Conservation (phyloP, 2,888 invertebrate genomes). For the Chromoteleia sp. region DNA sequence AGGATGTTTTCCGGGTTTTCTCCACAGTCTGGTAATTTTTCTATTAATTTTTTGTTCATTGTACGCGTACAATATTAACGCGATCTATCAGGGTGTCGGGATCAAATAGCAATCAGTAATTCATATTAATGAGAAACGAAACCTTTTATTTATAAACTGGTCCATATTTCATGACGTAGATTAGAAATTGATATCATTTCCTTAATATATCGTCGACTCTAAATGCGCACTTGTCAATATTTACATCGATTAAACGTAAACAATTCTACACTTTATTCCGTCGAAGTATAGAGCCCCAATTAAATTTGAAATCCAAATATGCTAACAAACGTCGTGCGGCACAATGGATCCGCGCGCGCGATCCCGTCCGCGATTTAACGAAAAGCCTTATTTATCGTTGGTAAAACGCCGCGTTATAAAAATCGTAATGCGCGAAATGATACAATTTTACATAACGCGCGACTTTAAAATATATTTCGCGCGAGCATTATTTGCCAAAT, state of each 20-base stretch:
- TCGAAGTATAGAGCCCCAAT: slow-evolving; percentile 10
- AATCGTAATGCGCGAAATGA: slow-evolving; percentile 18
- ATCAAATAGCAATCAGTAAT: slow-evolving; percentile 45
- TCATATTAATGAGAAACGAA: slow-evolving; percentile 5
- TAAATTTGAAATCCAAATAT: slow-evolving; percentile 29
- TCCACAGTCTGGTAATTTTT: too few relatives aligned
- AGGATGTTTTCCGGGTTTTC: too few relatives aligned
- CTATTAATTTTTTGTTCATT: too few relatives aligned
- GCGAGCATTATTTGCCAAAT: slow-evolving; percentile 47
- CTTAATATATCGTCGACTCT: slow-evolving; percentile 6
- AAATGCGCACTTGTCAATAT: slow-evolving; percentile 13
- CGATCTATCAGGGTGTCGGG: slow-evolving; percentile 12
- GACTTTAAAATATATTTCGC: slow-evolving; percentile 33
- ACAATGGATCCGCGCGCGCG: slow-evolving; percentile 7
- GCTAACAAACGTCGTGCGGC: neutral
- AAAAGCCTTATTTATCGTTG: slow-evolving; percentile 30
- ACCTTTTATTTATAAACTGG: slow-evolving; percentile 25
- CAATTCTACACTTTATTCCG: slow-evolving; percentile 20
- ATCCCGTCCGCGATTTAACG: slow-evolving; percentile 4
- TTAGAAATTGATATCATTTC: slow-evolving; percentile 1
- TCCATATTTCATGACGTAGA: slow-evolving; percentile 4
- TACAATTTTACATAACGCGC: slow-evolving; percentile 37
- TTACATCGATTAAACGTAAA: slow-evolving; percentile 23
- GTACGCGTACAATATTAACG: slow-evolving; percentile 19
- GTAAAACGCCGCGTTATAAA: slow-evolving; percentile 25